Evolutionary conservation across 2,113 vertebrate species (phyloP).

Genomic region (Eulacestoma nigropectus): DNA sequence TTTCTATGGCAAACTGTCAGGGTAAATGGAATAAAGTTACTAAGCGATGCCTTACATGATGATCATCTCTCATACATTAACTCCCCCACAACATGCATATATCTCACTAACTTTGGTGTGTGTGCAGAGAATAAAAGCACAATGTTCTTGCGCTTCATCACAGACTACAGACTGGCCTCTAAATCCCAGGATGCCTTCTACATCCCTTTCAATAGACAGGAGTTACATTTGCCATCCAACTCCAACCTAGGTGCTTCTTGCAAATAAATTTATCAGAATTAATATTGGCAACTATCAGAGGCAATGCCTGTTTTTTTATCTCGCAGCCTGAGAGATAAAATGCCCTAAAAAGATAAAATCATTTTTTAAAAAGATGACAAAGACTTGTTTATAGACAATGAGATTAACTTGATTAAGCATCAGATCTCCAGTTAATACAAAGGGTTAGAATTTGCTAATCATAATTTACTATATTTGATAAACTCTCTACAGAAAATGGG

Average conservation of each 20-base stretch:
- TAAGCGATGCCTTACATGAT: not conserved
- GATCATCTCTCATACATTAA: not conserved
- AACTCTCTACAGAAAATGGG: not conserved
- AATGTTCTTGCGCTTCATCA: not conserved
- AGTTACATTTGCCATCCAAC: not conserved
- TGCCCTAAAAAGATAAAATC: not conserved
- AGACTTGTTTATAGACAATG: conserved; percentile 11
- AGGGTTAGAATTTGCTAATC: not conserved
- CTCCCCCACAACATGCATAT: not conserved
- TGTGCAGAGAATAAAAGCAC: not conserved
- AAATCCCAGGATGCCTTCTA: not conserved
- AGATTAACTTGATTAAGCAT: not conserved
- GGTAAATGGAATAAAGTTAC: conserved; percentile 12
- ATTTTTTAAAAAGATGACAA: not conserved
- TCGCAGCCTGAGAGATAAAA: not conserved
- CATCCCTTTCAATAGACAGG: not conserved
- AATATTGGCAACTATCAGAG: not conserved
- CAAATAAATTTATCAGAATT: not conserved
- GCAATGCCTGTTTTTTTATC: not conserved
- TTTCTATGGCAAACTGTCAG: conserved; percentile 21
- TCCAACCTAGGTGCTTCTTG: not conserved
- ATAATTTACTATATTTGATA: not conserved
- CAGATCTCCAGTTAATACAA: conserved; percentile 3
- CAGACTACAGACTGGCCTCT: not conserved
- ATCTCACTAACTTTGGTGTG: not conserved